Evolutionary conservation across 2,797 vertebrate species (phyloP).

Genomic region (Falco naumanni): DNA sequence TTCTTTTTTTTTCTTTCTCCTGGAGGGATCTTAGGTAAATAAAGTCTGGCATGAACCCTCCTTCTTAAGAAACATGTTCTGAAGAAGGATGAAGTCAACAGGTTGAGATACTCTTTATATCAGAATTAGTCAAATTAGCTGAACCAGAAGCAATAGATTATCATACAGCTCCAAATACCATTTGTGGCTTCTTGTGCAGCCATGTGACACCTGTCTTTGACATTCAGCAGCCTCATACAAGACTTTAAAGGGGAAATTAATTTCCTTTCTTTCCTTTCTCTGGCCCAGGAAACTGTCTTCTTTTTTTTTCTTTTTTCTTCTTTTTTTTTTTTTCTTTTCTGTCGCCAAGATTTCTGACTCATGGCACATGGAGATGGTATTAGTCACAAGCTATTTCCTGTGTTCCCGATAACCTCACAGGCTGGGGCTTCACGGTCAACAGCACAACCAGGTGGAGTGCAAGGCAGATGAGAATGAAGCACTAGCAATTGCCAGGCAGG

Average conservation of each 20-base stretch:
- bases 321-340: background rate
- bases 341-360: conserved; percentile 36
- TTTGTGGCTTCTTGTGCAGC: conserved; percentile 35
- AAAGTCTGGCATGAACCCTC: conserved; percentile 24
- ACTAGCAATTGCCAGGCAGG: background rate
- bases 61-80: conserved; percentile 51
- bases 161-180: background rate
- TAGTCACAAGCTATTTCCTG: conserved; percentile 55
- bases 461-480: background rate
- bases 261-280: conserved; percentile 28
- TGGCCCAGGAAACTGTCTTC: background rate
- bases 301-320: background rate
- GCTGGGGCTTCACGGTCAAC: conserved; percentile 45
- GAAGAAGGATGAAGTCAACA: conserved; percentile 59
- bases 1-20: background rate
- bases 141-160: conserved; percentile 61
- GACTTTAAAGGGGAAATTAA: conserved; percentile 21
- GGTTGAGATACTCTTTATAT: conserved; percentile 36
- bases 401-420: conserved; percentile 33
- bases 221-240: conserved; percentile 14
- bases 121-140: conserved; percentile 63
- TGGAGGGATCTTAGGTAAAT: conserved; percentile 47
- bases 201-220: conserved; percentile 46
- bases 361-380: background rate
- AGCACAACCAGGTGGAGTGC: conserved; percentile 67